These are phyloP conservation scores for Lophius piscatorius DNA, from an alignment of 2,113 vertebrate species.

Conservation along the genomic window DNA sequence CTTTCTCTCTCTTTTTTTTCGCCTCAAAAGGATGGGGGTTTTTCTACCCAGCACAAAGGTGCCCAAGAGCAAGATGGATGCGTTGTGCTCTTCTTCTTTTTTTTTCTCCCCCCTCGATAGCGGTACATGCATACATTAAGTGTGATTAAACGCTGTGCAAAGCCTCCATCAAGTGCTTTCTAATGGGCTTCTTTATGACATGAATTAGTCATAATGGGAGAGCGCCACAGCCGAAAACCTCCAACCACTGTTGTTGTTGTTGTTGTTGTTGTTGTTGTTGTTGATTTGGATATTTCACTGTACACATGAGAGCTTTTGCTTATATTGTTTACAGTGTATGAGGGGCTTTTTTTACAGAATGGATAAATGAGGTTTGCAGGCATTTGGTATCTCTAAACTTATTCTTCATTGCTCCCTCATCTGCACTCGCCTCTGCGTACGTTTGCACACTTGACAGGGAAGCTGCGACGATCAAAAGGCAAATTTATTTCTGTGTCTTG, in stretches of 20 bases:
- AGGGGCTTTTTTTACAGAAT: slow-evolving; percentile 48
- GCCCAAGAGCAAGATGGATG: slow-evolving; percentile 77
- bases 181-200: slow-evolving; percentile 83
- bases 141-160: slow-evolving; percentile 81
- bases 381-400: slow-evolving; percentile 36
- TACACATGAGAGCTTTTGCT: slow-evolving; percentile 64
- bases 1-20: slow-evolving; percentile 40
- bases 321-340: slow-evolving; percentile 55
- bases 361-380: slow-evolving; percentile 45
- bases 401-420: slow-evolving; percentile 1
- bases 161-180: slow-evolving; percentile 81
- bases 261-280: slow-evolving; percentile 65
- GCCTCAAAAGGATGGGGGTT: slow-evolving; percentile 63
- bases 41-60: slow-evolving; percentile 57
- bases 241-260: slow-evolving; percentile 36
- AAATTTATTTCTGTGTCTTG: slow-evolving; percentile 57
- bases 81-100: slow-evolving; percentile 33
- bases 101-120: slow-evolving; percentile 52
- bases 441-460: slow-evolving; percentile 23
- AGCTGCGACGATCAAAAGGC: slow-evolving; percentile 51
- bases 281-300: slow-evolving; percentile 68
- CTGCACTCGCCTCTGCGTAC: slow-evolving; percentile 6
- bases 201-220: slow-evolving; percentile 82
- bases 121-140: slow-evolving; percentile 81
- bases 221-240: slow-evolving; percentile 68